A percentile compares a stretch with the other conserved stretches of the same genome.
Conservation (phyloP, 2,797 vertebrate genomes). For the Danio kyathit region DNA sequence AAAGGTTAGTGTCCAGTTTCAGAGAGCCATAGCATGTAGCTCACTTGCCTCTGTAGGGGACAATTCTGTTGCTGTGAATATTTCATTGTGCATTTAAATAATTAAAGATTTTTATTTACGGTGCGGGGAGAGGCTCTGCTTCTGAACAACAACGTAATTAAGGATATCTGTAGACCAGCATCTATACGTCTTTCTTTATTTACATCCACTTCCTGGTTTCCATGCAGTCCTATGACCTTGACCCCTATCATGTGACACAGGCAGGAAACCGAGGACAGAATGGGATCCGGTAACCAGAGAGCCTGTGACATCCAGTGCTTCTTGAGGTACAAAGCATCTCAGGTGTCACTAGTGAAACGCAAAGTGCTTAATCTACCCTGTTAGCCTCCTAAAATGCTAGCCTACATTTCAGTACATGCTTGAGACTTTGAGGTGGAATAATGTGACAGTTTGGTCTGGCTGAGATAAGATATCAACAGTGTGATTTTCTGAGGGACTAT, state of each 20-base stretch:
- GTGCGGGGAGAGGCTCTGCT: neutral
- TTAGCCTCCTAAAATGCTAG: conserved; percentile 41
- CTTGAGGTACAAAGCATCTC: conserved; percentile 68
- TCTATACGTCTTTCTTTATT: neutral
- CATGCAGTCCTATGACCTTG: conserved; percentile 56
- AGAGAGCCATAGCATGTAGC: conserved; percentile 31
- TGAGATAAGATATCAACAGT: neutral
- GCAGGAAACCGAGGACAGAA: conserved; percentile 61
- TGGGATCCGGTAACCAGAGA: conserved; percentile 74
- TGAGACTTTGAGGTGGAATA: neutral
- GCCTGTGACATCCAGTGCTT: conserved; percentile 56
- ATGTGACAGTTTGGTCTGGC: neutral
- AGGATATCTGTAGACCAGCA: conserved; percentile 28
- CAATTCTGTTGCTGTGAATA: conserved; percentile 64
- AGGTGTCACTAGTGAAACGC: conserved; percentile 67
- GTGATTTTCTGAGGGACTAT: neutral
- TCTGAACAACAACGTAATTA: conserved; percentile 20
- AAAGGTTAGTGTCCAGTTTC: conserved; percentile 56
- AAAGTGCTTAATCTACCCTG: conserved; percentile 29
- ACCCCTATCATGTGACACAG: conserved; percentile 57
- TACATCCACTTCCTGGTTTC: conserved; percentile 51
- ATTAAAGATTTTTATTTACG: conserved; percentile 60
- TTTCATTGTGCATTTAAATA: conserved; percentile 62
- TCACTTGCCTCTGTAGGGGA: conserved; percentile 40
- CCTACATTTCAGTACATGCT: conserved; percentile 6